A percentile compares a stretch with the other conserved stretches of the same genome.
These are phyloP conservation scores for Mesorhabditis spiculigera DNA, from an alignment of 2,888 invertebrate species.

Conservation along the genomic window DNA sequence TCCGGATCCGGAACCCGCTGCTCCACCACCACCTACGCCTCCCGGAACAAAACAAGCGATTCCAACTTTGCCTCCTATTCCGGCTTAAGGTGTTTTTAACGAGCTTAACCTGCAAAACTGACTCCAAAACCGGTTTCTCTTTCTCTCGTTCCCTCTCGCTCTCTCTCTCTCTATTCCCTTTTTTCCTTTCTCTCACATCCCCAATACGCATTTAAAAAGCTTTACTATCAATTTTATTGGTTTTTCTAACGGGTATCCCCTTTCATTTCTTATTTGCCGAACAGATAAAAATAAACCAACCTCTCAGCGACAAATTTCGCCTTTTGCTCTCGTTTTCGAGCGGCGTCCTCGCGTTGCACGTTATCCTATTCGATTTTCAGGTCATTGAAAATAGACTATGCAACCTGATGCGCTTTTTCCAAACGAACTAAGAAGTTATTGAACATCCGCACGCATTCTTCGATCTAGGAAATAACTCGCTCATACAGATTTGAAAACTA, in stretches of 20 bases:
- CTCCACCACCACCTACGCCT: neutral
- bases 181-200: neutral
- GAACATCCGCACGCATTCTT: slow-evolving; percentile 4
- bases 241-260: no score
- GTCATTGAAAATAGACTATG: neutral
- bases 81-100: no score
- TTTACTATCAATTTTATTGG: no score
- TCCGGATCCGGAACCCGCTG: slow-evolving; percentile 1
- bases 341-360: neutral
- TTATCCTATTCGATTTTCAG: neutral
- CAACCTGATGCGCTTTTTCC: slow-evolving; percentile 5
- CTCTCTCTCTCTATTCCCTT: neutral
- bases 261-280: neutral
- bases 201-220: neutral
- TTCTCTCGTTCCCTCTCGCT: neutral
- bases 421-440: neutral
- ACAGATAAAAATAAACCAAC: neutral
- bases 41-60: neutral
- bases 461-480: neutral
- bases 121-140: neutral
- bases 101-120: neutral
- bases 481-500: neutral
- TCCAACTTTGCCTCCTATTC: no score
- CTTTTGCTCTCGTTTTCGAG: slow-evolving; percentile 4
- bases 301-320: slow-evolving; percentile 2